Base-by-base conservation (phyloP, 2,888 invertebrate species). In the Nephrotoma guestfalica region DNA sequence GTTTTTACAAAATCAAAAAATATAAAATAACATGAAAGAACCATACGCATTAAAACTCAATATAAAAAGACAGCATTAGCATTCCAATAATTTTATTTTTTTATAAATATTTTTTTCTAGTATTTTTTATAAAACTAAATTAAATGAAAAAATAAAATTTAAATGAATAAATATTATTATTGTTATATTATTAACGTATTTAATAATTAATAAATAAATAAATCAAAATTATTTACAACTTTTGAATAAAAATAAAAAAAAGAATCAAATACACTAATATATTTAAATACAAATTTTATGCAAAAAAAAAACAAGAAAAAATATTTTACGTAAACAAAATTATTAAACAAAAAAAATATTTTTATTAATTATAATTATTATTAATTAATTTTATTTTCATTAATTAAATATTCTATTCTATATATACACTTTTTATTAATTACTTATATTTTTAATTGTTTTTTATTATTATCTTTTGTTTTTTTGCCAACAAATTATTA, bases 381-480 rank as follows among this genome's bases (percentile, higher is more conserved):
- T 90, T 90, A 89, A 90, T 89, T 86, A n/a, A 47, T 47, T 84
- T 42, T n/a, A 41, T 41, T 84, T 84, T 84, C 84, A 41, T 84
- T 84, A 84, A 84, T 84, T 84, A 86, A 86, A 40, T 30, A 45
- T 47, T 40, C 15, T 40, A 83, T 40, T 47, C 84, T 89, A 90
- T 90, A 90, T 90, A 90, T 91, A 90, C 90, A 90, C 89, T 90
- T 90, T 90, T 90, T 90, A 90, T 89, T 90, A 90, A 90, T 90
- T 90, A 86, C 90, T 90, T 89, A 87, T 90, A 90, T 90, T 90
- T 90, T 90, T 90, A 89, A 90, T 89, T 86, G 42, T 42, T 84
- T 83, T 86, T 41, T 87, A 84, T 87, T 87, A 87, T 87, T 87
- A 87, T 86, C 88, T 87, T 87, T 71, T 88, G 83, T 88, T 86